Base-by-base conservation (phyloP, 2,113 vertebrate genomes). In the Aptenodytes forsteri region DNA sequence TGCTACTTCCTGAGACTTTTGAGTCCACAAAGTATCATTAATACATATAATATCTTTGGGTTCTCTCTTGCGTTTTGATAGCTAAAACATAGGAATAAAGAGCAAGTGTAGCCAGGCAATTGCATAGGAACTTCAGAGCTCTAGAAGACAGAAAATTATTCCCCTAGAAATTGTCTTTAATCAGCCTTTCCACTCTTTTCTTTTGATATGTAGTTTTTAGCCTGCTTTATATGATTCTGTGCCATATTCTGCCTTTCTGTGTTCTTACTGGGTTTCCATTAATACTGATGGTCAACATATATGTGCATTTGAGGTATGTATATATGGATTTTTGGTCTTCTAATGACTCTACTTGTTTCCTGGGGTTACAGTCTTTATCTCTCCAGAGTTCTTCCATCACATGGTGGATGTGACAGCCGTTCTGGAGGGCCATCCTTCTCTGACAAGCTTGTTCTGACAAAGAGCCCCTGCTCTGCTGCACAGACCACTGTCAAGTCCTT, bases 391-490 rank as follows among this genome's bases (percentile, higher is more conserved):
- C 26, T 72, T 59, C 66, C 17, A 20, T 84, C 23, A 2, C 25
- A 0, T 2, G 49, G 54, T 83, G 42, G 52, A 25, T 52, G 56
- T 64, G 80, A 13, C 17, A 67, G 71, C 32, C 0, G 0, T 66
- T 81, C 67, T 79, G 76, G 72, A 96, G 58, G 47, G 49, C n/a
- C 17, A 13, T 61, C 73, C 52, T 79, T 61, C 54, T 69, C 40
- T 0, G 0, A 59, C 76, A 42, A 83, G 62, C 50, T 72, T 0
- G 0, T 36, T 42, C 32, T 80, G 72, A 58, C 83, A 71, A 50
- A 92, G 67, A 84, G 34, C 42, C 73, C 59, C 78, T 0, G 4
- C 59, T 89, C 70, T 90, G 78, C 72, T 49, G 1, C 0, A 0
- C 58, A 52, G 40, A 7, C 50, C 38, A 40, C 80, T 87, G 81